Conservation (phyloP, 2,113 vertebrate species). For the Ciconia boyciana region DNA sequence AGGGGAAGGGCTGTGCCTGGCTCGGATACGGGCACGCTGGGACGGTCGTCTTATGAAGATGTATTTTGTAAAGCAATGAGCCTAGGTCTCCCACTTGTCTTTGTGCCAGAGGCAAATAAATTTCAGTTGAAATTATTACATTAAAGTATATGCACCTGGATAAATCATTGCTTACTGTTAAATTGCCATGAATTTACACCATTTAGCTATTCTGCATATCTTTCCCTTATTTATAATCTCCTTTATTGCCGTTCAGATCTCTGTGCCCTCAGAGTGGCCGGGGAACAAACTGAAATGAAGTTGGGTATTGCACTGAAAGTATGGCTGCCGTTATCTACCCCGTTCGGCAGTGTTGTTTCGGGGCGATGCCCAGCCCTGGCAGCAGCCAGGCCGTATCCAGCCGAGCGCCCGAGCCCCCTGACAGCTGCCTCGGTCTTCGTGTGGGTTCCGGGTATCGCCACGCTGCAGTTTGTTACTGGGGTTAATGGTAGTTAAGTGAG, state of each 20-base stretch:
- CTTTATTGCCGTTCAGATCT: not conserved
- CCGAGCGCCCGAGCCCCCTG: fast-evolving
- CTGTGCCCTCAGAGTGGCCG: not conserved
- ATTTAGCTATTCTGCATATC: not conserved
- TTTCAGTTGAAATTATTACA: not conserved
- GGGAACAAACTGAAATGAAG: not conserved
- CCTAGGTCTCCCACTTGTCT: not conserved
- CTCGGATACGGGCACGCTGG: not conserved
- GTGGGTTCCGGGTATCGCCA: fast-evolving
- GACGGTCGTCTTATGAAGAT: not conserved
- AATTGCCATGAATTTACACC: not conserved
- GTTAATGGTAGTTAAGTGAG: not conserved
- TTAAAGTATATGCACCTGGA: not conserved
- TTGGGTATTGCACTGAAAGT: fast-evolving
- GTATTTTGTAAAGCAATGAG: not conserved
- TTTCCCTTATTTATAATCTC: no score
- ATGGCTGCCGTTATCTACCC: fast-evolving
- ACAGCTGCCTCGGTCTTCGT: fast-evolving
- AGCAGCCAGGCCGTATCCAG: fast-evolving
- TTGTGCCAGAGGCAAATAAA: not conserved
- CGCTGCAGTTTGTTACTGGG: not conserved
- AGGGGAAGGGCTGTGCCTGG: not conserved
- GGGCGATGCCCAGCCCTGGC: not conserved
- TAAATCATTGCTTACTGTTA: not conserved
- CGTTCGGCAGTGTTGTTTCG: fast-evolving